phyloP scores from a whole-genome alignment of 1,140 invertebrate genomes.

The Steinernema khuongi region DNA sequence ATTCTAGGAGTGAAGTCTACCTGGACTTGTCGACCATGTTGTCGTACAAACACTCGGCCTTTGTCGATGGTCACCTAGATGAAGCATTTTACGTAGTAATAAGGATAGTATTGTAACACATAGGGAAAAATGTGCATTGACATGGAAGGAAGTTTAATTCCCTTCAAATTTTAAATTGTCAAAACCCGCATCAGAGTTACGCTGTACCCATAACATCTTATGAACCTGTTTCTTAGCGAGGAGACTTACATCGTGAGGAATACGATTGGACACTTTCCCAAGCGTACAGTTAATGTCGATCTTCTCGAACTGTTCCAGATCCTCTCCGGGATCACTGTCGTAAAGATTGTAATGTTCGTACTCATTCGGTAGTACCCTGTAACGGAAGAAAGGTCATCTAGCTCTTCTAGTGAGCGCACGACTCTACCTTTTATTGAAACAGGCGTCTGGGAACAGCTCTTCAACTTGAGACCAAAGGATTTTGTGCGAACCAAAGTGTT shows the following conservation, averaged over 20 bases:
- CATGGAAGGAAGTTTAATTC: too few species aligned
- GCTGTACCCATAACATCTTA: too few species aligned
- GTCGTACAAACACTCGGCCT: not conserved
- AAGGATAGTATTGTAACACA: too few species aligned
- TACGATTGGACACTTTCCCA: not conserved
- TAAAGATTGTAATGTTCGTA: not conserved
- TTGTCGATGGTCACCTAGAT: conserved; percentile 2
- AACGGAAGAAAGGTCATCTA: not conserved
- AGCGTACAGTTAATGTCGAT: not conserved
- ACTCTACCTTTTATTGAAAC: not conserved
- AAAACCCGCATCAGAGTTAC: too few species aligned
- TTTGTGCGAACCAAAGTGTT: not conserved
- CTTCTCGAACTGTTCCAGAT: not conserved
- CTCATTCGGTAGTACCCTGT: not conserved
- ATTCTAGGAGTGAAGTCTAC: not conserved
- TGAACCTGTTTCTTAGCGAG: too few species aligned
- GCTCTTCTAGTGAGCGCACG: not conserved
- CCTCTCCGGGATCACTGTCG: not conserved
- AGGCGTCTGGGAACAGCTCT: not conserved
- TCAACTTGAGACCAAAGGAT: not conserved
- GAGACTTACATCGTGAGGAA: not conserved
- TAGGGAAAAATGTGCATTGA: too few species aligned
- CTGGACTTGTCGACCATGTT: not conserved
- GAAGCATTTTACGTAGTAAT: too few species aligned
- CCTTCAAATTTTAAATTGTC: not conserved